Evolutionary conservation across 2,113 vertebrate genomes (phyloP).

Genomic region (Oryctolagus cuniculus): mOryCun1.1 NC_091441.1:110570001-110570500

Average conservation of each 20-base stretch:
- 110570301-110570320: neutral
- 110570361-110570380: neutral
- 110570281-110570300: neutral
- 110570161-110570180: neutral
- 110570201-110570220: neutral
- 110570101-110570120: too few relatives aligned
- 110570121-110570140: too few relatives aligned
- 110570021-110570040: too few relatives aligned
- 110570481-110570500: neutral
- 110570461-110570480: constrained; percentile 24
- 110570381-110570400: neutral
- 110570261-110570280: neutral
- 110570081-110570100: too few relatives aligned
- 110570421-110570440: neutral
- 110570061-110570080: too few relatives aligned
- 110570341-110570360: neutral
- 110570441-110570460: neutral
- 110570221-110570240: neutral
- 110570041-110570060: too few relatives aligned
- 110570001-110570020: too few relatives aligned
- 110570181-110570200: neutral
- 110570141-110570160: too few relatives aligned
- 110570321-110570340: neutral
- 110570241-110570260: fast-evolving
- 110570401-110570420: neutral